Percentiles rank a stretch among this genome's conserved stretches.
Conservation (phyloP, 2,797 vertebrate genomes). For the Sitta carolinensis region DNA sequence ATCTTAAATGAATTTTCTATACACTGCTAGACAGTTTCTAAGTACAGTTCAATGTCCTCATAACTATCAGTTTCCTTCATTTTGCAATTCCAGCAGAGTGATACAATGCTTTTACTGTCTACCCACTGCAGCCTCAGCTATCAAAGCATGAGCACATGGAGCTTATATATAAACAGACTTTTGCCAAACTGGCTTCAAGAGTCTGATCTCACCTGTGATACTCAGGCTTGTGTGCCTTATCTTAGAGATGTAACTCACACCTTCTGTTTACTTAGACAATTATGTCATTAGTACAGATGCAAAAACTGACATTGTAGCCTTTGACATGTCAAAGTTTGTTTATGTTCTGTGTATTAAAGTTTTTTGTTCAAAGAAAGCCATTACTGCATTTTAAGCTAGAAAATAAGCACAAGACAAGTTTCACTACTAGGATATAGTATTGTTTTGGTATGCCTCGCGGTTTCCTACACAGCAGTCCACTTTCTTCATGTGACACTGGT, state of each 20-base stretch:
- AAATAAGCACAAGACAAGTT: background rate
- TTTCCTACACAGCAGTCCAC: background rate
- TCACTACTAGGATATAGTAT: background rate
- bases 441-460: background rate
- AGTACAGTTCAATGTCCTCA: background rate
- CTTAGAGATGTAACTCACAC: background rate
- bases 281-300: background rate
- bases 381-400: background rate
- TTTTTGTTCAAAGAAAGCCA: background rate
- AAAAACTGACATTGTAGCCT: background rate
- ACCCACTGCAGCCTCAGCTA: background rate
- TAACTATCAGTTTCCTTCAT: background rate
- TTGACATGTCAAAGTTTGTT: background rate
- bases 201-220: background rate
- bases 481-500: background rate
- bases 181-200: background rate
- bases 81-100: background rate
- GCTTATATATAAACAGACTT: fast-evolving
- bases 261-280: background rate
- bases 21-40: background rate
- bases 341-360: background rate
- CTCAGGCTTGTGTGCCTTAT: background rate
- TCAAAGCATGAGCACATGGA: background rate
- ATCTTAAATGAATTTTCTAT: background rate
- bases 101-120: background rate